Conservation (phyloP, 2,797 vertebrate genomes). For the Coregonus suidteri region DNA sequence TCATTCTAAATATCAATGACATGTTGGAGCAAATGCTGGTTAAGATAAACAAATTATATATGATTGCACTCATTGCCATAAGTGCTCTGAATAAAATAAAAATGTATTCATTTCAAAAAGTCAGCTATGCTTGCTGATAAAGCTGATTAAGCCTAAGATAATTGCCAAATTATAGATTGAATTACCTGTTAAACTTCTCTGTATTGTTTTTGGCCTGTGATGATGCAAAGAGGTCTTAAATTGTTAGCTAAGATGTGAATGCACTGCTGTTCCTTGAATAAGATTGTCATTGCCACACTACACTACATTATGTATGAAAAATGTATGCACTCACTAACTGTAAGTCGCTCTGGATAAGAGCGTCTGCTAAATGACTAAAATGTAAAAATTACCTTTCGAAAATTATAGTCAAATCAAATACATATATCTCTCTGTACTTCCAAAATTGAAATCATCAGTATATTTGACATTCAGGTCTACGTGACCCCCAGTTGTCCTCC, state of each 20-base stretch:
- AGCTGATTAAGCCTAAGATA: background rate
- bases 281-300: background rate
- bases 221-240: background rate
- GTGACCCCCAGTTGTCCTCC: slow-evolving; percentile 49
- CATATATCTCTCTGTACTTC: too few relatives aligned
- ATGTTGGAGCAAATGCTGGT: background rate
- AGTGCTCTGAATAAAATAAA: background rate
- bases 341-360: too few relatives aligned
- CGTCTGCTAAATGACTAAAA: too few relatives aligned
- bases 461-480: slow-evolving; percentile 44
- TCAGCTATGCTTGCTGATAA: background rate
- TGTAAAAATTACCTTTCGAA: slow-evolving; percentile 16
- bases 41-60: background rate
- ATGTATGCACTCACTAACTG: too few relatives aligned
- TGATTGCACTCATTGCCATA: background rate
- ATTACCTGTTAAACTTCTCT: too few relatives aligned
- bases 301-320: background rate
- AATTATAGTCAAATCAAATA: slow-evolving; percentile 16
- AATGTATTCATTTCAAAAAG: too few relatives aligned
- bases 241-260: background rate
- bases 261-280: slow-evolving; percentile 11
- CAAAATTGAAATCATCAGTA: too few relatives aligned
- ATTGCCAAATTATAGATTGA: too few relatives aligned
- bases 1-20: background rate
- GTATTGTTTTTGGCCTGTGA: too few relatives aligned